Percentiles rank a stretch among this genome's conserved stretches.
These are phyloP conservation scores for Hyles lineata DNA, from an alignment of 2,888 invertebrate species.

Conservation along the genomic window DNA sequence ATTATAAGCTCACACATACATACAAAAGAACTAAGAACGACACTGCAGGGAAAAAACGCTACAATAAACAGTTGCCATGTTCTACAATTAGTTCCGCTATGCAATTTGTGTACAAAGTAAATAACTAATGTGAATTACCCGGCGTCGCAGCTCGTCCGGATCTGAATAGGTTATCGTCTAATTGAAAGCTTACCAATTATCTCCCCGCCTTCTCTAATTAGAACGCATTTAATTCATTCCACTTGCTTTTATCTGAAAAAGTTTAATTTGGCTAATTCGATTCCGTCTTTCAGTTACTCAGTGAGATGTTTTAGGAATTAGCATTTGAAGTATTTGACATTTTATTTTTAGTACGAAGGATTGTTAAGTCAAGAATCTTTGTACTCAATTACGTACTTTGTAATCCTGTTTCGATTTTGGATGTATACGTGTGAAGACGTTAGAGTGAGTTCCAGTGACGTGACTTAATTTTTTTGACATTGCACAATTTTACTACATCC, in stretches of 20 bases:
- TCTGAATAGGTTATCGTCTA: conserved; percentile 45
- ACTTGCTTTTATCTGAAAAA: background rate
- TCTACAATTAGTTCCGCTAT: background rate
- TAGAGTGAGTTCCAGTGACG: too few species aligned
- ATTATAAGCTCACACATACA: too few species aligned
- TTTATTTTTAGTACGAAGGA: too few species aligned
- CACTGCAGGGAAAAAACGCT: background rate
- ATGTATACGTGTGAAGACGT: too few species aligned
- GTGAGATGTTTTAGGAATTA: background rate
- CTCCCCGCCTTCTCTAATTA: conserved; percentile 32
- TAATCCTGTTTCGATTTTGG: too few species aligned
- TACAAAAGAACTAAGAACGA: background rate
- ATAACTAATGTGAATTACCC: background rate
- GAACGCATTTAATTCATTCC: conserved; percentile 5
- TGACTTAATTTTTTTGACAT: too few species aligned
- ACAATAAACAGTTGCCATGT: too few species aligned
- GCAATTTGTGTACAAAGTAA: background rate
- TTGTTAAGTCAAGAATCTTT: too few species aligned
- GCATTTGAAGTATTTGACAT: too few species aligned
- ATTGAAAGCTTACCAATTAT: conserved; percentile 48
- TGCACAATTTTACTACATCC: too few species aligned
- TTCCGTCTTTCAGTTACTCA: background rate
- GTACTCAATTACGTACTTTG: too few species aligned
- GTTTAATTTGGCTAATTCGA: background rate
- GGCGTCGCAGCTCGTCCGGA: background rate